Conservation (phyloP, 2,888 invertebrate species). For the Drosophila neutralis region DNA sequence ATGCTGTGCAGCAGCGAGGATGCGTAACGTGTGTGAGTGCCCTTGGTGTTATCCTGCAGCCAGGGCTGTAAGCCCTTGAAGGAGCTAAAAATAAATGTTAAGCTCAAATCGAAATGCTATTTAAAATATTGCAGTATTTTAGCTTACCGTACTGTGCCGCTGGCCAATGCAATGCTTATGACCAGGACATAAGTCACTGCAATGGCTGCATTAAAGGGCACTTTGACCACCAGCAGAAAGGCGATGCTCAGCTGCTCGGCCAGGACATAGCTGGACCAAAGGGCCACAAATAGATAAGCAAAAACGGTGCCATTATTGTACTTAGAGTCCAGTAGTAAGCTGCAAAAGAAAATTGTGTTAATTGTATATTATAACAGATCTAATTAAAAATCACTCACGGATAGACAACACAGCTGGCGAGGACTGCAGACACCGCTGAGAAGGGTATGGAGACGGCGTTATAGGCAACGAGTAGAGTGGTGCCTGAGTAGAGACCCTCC, state of each 20-base stretch:
- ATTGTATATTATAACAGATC: rapidly evolving
- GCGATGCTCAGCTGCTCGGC: slow-evolving; percentile 94
- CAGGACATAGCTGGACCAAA: slow-evolving; percentile 94
- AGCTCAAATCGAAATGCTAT: background rate
- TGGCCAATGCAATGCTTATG: slow-evolving; percentile 89
- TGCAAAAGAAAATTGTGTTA: slow-evolving; percentile 28
- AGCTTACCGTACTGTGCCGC: slow-evolving; percentile 90
- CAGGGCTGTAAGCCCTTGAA: slow-evolving; percentile 92
- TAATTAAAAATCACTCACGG: slow-evolving; percentile 86
- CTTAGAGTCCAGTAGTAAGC: slow-evolving; percentile 82
- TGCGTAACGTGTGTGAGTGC: slow-evolving; percentile 92
- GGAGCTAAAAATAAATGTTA: slow-evolving; percentile 86
- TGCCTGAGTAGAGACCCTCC: slow-evolving; percentile 95
- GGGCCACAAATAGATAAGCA: slow-evolving; percentile 88
- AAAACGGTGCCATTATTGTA: slow-evolving; percentile 85
- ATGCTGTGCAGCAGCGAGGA: slow-evolving; percentile 90
- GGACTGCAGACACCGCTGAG: slow-evolving; percentile 90
- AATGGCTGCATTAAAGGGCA: slow-evolving; percentile 91
- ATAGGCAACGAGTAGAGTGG: slow-evolving; percentile 92
- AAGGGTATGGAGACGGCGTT: slow-evolving; percentile 93
- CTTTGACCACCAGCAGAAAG: slow-evolving; percentile 92
- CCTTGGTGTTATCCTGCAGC: slow-evolving; percentile 92
- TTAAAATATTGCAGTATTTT: background rate
- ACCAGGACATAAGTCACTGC: slow-evolving; percentile 92
- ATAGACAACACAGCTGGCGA: slow-evolving; percentile 90